These are phyloP conservation scores for Zelleria hepariella DNA, from an alignment of 2,888 invertebrate species.

Conservation along the genomic window DNA sequence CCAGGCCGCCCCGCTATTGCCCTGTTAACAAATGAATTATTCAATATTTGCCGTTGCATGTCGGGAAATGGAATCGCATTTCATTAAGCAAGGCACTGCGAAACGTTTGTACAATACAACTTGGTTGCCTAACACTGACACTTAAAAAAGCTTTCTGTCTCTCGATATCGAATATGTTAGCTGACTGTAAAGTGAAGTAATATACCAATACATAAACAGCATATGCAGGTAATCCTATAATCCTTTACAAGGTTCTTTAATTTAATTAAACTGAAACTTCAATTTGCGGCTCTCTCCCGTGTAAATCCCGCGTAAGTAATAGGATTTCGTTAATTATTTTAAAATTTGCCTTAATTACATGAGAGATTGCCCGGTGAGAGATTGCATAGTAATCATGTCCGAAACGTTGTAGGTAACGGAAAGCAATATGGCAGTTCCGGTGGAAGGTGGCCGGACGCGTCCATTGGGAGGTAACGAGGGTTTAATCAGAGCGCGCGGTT, in stretches of 20 bases:
- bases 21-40: constrained; percentile 5
- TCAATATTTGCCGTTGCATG: constrained; percentile 1
- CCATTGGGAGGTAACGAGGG: constrained; percentile 15
- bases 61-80: neutral
- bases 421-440: constrained; percentile 11
- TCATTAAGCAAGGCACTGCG: neutral
- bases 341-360: neutral
- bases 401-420: neutral
- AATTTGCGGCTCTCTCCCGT: neutral
- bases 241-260: too few relatives aligned
- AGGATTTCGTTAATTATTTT: neutral
- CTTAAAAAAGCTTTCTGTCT: too few relatives aligned
- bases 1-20: neutral
- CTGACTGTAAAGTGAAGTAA: too few relatives aligned
- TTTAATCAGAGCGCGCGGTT: constrained; percentile 20
- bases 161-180: too few relatives aligned
- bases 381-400: neutral
- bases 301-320: neutral
- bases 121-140: too few relatives aligned
- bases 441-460: constrained; percentile 24
- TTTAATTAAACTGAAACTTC: too few relatives aligned
- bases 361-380: neutral
- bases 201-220: too few relatives aligned
- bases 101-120: neutral
- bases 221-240: too few relatives aligned